Percentiles rank a stretch among this genome's conserved stretches.
Conservation (phyloP, 2,888 invertebrate species). For the Stictocephala bisonia region DNA sequence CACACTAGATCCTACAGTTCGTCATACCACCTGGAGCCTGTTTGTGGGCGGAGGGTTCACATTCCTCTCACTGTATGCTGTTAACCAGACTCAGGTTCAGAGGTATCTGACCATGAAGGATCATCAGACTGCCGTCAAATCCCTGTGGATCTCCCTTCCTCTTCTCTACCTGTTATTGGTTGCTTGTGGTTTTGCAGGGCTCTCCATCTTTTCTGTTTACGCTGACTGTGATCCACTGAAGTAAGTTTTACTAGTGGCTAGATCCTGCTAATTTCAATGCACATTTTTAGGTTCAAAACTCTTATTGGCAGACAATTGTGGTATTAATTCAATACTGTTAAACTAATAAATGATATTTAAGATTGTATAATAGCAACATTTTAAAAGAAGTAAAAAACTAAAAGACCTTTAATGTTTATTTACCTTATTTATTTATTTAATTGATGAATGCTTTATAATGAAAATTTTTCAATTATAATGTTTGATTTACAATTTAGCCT, state of each 20-base stretch:
- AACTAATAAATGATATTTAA: too few species aligned
- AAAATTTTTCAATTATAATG: too few species aligned
- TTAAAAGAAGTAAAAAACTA: too few species aligned
- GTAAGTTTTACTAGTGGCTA: slow-evolving; percentile 64
- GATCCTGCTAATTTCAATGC: too few species aligned
- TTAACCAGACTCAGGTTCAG: slow-evolving; percentile 90
- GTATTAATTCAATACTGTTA: too few species aligned
- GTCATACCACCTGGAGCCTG: slow-evolving; percentile 86
- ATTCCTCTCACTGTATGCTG: slow-evolving; percentile 84
- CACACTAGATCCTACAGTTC: slow-evolving; percentile 80
- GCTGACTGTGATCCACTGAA: slow-evolving; percentile 85
- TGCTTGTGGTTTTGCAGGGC: slow-evolving; percentile 75
- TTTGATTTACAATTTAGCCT: too few species aligned
- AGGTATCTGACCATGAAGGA: slow-evolving; percentile 78
- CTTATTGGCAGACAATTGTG: too few species aligned
- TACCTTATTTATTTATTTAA: too few species aligned
- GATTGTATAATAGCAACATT: too few species aligned
- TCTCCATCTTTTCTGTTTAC: slow-evolving; percentile 88
- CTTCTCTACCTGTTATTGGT: slow-evolving; percentile 38
- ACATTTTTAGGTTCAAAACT: too few species aligned
- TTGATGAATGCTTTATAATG: too few species aligned
- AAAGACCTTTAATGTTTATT: too few species aligned
- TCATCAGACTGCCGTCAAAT: slow-evolving; percentile 25
- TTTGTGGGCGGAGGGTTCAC: slow-evolving; percentile 81
- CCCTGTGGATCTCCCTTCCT: slow-evolving; percentile 39